Base-by-base conservation (phyloP, 2,113 vertebrate species). In the Coptodon rendalli region DNA sequence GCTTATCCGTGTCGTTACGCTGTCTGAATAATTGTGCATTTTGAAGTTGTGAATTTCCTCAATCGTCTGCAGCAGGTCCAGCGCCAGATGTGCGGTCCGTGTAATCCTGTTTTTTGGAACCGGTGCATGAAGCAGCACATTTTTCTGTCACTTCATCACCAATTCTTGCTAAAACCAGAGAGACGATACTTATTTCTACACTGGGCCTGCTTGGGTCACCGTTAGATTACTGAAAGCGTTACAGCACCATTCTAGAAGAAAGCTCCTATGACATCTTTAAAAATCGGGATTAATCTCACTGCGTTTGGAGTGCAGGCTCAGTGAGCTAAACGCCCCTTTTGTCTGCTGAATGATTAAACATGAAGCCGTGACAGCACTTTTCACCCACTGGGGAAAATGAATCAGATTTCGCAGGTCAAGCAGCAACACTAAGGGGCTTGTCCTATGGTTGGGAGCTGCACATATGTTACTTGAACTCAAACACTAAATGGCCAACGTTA, bases 11-110 rank as follows among this genome's bases (percentile, higher is more conserved):
- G 36, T 14, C 81, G 22, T 83, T 16, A 52, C 8, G 76, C 59
- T 27, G 79, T 68, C 48, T 59, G 54, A 54, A 3, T 63, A 81
- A 83, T 76, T 16, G 31, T 24, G 4, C 48, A 34, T 56, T 52
- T 43, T 16, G 17, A 9, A 82, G 81, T 45, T 34, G 86, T 63
- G 83, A 68, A 76, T 78, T 56, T 56, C 36, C 78, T 61, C 61
- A 10, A 36, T 22, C 24, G 22, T 24, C 61, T 38, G 19, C 83
- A 54, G 83, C 84, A 11, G 36, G 3, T 87, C 24, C 63, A 57
- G 53, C 31, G 27, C 40, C 88, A 90, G 71, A 83, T 90, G 89
- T 76, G 81, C 10, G 2, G 5, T 48, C 6, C n/a, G 29, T 66
- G 29, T 86, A 54, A 85, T 82, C 80, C 36, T 9, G 7, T 10